These are phyloP conservation scores for Cephonodes hylas DNA, from an alignment of 2,888 invertebrate species.

Conservation along the genomic window DNA sequence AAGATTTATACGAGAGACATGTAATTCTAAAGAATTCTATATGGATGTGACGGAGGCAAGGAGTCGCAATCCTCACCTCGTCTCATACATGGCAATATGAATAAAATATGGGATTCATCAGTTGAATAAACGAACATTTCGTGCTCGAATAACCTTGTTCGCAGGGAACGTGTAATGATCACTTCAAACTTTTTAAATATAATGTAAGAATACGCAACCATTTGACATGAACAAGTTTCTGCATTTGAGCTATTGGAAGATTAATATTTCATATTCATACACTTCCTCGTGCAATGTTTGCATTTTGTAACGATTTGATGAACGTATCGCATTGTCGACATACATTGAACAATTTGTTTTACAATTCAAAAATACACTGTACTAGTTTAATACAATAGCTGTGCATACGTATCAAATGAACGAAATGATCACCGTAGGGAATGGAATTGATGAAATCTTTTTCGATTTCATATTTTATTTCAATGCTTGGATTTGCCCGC, in stretches of 20 bases:
- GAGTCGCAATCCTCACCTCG: constrained; percentile 37
- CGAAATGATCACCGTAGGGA: no score
- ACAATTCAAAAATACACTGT: no score
- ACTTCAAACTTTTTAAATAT: constrained; percentile 42
- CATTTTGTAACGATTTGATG: no score
- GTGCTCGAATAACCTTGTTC: constrained; percentile 52
- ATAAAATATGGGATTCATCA: constrained; percentile 76
- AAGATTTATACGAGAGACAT: constrained; percentile 1
- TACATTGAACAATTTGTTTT: no score
- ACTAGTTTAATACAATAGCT: no score
- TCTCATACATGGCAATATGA: constrained; percentile 61
- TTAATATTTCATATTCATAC: neutral
- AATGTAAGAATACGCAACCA: neutral
- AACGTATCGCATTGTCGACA: no score
- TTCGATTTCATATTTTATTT: no score
- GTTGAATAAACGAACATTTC: constrained; percentile 65
- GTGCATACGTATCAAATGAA: no score
- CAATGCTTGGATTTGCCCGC: no score
- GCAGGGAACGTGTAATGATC: constrained; percentile 48
- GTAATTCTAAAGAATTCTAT: constrained; percentile 40
- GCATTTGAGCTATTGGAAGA: neutral
- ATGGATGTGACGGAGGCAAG: constrained; percentile 39
- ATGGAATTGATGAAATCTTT: no score
- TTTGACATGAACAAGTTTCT: constrained; percentile 8
- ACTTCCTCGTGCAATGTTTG: neutral